Conservation (phyloP, 2,888 invertebrate species). For the Eueremaeus valkanovi region DNA sequence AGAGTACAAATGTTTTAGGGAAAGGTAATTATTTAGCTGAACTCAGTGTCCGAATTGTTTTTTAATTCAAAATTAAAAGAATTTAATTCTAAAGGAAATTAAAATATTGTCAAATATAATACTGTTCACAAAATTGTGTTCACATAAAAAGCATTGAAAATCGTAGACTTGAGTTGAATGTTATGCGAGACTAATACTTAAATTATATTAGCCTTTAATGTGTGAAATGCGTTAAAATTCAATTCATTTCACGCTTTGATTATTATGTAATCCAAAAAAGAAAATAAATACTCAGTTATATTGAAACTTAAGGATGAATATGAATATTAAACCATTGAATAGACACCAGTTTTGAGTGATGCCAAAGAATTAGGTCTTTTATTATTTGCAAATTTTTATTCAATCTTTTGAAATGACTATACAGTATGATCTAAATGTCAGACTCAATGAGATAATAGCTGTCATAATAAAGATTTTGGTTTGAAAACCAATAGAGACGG, state of each 20-base stretch:
- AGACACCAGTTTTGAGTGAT: neutral
- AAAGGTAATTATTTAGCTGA: neutral
- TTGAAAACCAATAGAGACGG: neutral
- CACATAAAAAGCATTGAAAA: neutral
- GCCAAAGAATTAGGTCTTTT: neutral
- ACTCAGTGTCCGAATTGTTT: neutral
- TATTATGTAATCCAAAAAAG: neutral
- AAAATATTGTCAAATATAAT: neutral
- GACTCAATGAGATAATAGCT: neutral
- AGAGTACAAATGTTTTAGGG: neutral
- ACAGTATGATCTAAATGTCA: neutral
- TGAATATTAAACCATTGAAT: neutral
- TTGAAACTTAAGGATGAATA: neutral
- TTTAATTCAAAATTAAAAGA: neutral
- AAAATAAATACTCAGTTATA: neutral
- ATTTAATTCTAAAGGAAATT: neutral
- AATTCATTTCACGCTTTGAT: neutral
- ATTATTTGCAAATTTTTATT: too few relatives aligned
- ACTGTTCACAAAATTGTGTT: too few relatives aligned
- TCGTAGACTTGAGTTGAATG: neutral
- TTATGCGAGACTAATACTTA: neutral
- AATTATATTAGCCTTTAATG: neutral
- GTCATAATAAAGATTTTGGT: neutral
- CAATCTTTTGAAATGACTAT: too few relatives aligned
- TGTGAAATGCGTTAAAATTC: too few relatives aligned